A percentile compares a stretch with the other conserved stretches of the same genome.
phyloP scores from a whole-genome alignment of 2,797 vertebrate species.

The Callimico goeldii region DNA sequence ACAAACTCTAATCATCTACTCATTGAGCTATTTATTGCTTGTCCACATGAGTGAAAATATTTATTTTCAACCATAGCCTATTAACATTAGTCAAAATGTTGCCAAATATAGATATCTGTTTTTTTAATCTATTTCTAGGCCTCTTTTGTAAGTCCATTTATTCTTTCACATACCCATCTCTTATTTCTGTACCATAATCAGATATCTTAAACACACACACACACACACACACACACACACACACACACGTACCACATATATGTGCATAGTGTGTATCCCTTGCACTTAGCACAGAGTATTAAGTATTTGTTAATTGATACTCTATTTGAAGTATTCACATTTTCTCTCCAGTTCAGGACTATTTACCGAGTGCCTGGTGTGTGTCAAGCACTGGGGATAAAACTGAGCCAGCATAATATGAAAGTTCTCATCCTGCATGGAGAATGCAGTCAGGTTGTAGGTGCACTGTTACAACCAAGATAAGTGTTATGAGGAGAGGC shows the following conservation, averaged over 20 bases:
- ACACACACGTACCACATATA: background rate
- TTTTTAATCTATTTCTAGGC: background rate
- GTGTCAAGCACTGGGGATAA: background rate
- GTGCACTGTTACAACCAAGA: background rate
- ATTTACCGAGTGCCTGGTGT: background rate
- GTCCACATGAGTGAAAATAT: background rate
- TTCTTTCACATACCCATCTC: background rate
- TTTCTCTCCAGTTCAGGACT: background rate
- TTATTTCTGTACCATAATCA: background rate
- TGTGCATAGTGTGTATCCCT: background rate
- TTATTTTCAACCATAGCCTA: background rate
- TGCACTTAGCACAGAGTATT: background rate
- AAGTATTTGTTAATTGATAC: constrained; percentile 24
- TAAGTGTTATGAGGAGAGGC: background rate
- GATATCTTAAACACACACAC: background rate
- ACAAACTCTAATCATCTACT: background rate
- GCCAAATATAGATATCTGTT: background rate
- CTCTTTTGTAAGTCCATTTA: background rate
- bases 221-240: background rate
- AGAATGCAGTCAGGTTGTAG: background rate
- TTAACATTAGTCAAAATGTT: constrained; percentile 4
- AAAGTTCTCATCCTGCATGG: background rate
- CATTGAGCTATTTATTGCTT: background rate
- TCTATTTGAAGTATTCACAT: background rate
- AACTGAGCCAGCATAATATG: background rate